A percentile compares a stretch with the other conserved stretches of the same genome.
phyloP scores from a whole-genome alignment of 2,797 vertebrate species.

The Gambelia wislizenii region DNA sequence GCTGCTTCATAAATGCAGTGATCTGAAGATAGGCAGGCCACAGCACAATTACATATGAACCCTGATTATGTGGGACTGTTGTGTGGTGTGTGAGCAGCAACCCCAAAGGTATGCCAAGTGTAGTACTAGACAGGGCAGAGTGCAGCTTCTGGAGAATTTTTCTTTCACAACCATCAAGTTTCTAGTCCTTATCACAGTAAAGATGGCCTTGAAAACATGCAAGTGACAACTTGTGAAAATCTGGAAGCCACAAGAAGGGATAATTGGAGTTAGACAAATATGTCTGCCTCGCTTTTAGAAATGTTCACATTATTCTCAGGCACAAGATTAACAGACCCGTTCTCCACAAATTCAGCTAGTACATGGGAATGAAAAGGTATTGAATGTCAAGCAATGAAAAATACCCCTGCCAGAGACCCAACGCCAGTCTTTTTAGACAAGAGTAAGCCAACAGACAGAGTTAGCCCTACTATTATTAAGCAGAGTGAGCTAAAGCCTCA shows the following conservation, averaged over 20 bases:
- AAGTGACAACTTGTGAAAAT: background rate
- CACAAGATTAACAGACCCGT: background rate
- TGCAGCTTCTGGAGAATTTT: background rate
- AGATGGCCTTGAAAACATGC: background rate
- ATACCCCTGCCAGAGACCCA: too few species aligned
- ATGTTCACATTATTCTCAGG: background rate
- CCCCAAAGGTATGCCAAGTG: background rate
- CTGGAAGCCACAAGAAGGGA: background rate
- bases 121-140: background rate
- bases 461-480: too few species aligned
- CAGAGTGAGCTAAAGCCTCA: too few species aligned
- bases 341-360: too few species aligned
- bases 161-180: background rate
- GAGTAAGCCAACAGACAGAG: too few species aligned
- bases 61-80: too few species aligned
- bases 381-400: background rate
- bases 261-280: background rate
- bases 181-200: background rate
- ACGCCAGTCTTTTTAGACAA: too few species aligned
- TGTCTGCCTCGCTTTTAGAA: too few species aligned
- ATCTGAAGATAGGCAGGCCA: conserved; percentile 51
- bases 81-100: background rate
- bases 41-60: too few species aligned
- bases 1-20: conserved; percentile 77
- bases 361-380: too few species aligned